Base-by-base conservation (phyloP, 2,888 invertebrate genomes). In the Lasioglossum lativentre region DNA sequence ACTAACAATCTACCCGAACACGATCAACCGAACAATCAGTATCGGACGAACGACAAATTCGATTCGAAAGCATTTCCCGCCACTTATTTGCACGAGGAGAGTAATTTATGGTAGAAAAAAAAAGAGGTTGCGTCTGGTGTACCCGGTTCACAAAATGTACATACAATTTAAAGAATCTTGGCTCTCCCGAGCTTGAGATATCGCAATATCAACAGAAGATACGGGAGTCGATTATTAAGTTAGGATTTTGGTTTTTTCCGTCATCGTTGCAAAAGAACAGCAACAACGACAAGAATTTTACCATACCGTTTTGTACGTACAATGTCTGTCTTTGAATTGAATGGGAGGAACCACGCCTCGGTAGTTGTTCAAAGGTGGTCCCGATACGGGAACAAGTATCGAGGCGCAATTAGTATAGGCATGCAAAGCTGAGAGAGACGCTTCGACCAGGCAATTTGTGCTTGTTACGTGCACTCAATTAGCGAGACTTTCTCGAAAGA, bases 401-500 rank as follows among this genome's bases (percentile, higher is more conserved):
- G 63, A 10, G 19, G 66, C 66, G 34, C 19, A 66, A 66, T 66
- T 66, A 34, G 66, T 16, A 8, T 19, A 66, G 66, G 19, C 34
- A 66, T 66, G 66, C 66, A 66, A 66, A 66, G 34, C 34, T 66
- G 19, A 27, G 34, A 66, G 8, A 66, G 3, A 52, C 19, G 34
- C 19, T 66, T 34, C 66, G 30, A 66, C 3, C 38, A 70, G 59
- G 66, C 73, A 66, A 68, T 56, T 45, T 52, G 75, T 47, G 19
- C 23, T 30, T 73, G 47, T 16, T 56, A 30, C 16, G 14, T 66
- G 23, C 23, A 30, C 23, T 68, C 73, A 77, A 83, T 83, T 73
- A n/a, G 40, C 56, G 45, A 40, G 73, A 77, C 83, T 83, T 77
- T 83, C 83, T 38, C 83, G 52, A 12, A 14, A 42, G 34, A 76